Evolutionary conservation across 2,113 vertebrate species (phyloP).

Genomic region (Trichechus manatus): DNA sequence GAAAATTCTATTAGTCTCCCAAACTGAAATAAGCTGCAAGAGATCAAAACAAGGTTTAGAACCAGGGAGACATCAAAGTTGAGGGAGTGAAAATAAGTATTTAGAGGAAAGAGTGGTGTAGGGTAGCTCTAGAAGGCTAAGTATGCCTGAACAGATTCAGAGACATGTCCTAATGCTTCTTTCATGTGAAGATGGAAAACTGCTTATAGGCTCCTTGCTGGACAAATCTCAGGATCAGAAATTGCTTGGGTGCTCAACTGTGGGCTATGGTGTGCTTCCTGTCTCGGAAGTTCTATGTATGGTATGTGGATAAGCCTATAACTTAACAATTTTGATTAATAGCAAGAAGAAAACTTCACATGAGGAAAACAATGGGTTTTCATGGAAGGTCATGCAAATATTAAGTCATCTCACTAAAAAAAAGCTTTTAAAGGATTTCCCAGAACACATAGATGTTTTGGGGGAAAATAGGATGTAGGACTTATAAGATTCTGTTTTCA

Average conservation of each 20-base stretch:
- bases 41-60: background rate
- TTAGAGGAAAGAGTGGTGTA: background rate
- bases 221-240: background rate
- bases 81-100: background rate
- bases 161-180: background rate
- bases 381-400: background rate
- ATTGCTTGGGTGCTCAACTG: background rate
- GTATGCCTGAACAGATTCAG: background rate
- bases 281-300: background rate
- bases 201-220: background rate
- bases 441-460: background rate
- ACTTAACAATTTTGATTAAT: background rate
- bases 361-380: constrained; percentile 24
- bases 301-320: background rate
- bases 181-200: background rate
- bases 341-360: background rate
- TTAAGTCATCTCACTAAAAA: background rate
- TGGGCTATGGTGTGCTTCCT: background rate
- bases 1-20: background rate
- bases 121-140: background rate
- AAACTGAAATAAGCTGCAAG: background rate
- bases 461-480: background rate
- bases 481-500: background rate
- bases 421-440: background rate
- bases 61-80: background rate